Evolutionary conservation across 2,113 vertebrate genomes (phyloP).

Genomic region (Barnardius zonarius): DNA sequence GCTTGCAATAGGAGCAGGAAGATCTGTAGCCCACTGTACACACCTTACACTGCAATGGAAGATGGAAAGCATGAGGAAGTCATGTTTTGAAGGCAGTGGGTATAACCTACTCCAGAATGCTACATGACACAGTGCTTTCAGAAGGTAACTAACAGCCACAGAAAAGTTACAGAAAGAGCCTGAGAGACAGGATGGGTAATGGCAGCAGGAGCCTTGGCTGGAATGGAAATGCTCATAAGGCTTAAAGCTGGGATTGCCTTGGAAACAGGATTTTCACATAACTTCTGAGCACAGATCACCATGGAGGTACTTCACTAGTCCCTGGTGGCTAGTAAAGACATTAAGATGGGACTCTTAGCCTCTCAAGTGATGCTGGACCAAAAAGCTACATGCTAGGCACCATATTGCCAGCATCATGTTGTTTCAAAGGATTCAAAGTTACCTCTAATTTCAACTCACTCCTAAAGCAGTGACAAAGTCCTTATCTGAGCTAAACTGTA

Average conservation of each 20-base stretch:
- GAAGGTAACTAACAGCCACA: neutral
- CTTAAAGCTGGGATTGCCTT: neutral
- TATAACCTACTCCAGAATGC: neutral
- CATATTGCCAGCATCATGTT: neutral
- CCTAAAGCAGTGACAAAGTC: neutral
- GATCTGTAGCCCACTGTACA: conserved; percentile 73
- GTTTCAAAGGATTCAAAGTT: neutral
- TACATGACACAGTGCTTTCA: neutral
- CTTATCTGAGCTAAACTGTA: neutral
- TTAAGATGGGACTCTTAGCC: neutral
- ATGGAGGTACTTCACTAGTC: neutral
- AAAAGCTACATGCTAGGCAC: neutral
- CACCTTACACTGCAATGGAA: conserved; percentile 76
- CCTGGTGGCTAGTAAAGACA: neutral
- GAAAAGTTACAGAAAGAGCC: neutral
- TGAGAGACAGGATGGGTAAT: neutral
- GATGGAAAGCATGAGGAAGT: conserved; percentile 27
- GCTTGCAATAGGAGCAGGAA: conserved; percentile 80
- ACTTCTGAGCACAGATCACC: neutral
- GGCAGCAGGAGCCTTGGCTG: neutral
- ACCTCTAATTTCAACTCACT: neutral
- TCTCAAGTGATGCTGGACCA: neutral
- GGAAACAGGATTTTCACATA: neutral
- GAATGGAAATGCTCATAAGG: neutral
- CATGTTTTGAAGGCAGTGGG: neutral